Base-by-base conservation (phyloP, 2,113 vertebrate genomes). In the Anoplopoma fimbria region DNA sequence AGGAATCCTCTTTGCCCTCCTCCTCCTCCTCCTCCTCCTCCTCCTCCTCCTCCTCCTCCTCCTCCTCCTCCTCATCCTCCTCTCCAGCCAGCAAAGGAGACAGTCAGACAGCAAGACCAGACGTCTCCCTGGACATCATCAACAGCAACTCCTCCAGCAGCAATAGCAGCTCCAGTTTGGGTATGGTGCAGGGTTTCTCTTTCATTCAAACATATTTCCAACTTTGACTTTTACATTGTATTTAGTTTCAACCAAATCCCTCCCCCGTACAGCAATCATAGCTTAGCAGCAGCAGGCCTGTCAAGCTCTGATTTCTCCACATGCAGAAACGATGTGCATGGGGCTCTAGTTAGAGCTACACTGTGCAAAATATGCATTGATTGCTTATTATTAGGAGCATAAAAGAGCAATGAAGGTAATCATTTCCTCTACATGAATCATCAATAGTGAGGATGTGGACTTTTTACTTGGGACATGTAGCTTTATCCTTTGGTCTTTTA, bases 161-260 rank as follows among this genome's bases (percentile, higher is more conserved):
- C 85, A 93, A 84, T 91, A 87, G 75, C 87, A 94, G 93, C 82
- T 84, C 87, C 81, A 83, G 84, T 85, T 92, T 96, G 95, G 97
- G 98, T 98, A 96, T 89, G 95, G 91, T 14, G 86, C 68, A 5
- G 0, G 0, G 10, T 33, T 38, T 1, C 47, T 51, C 13, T 25
- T 12, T 36, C 34, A 57, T 62, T 34, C 14, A 1, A 60, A 68
- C 17, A 38, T 6, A 31, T 25, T 45, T 64, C 2, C 2, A 65
- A 13, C 12, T 34, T 69, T 53, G 6, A 42, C 13, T 63, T 49
- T 64, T 23, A 55, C 27, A 29, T 29, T 75, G 15, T 34, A 21
- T 58, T 42, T 4, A 15, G 58, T n/a, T 21, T 40, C 1, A n/a
- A 0, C 33, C 21, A 29, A 40, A 13, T 6, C 12, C 13, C 19